These are phyloP conservation scores for Cataglyphis cursor DNA, from an alignment of 2,888 invertebrate species.

Conservation along the genomic window DNA sequence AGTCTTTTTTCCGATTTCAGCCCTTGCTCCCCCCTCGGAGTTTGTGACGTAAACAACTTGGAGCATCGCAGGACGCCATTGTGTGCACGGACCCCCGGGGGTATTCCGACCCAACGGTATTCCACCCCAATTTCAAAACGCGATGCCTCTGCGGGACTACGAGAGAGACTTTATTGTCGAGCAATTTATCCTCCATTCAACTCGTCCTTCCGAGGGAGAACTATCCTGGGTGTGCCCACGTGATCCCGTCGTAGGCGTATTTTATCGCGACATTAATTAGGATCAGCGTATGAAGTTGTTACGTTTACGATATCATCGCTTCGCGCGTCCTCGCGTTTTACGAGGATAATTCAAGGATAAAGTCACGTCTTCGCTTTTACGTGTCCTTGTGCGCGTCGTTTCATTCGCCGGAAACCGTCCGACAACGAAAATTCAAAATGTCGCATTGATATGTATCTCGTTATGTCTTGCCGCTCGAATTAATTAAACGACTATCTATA, in stretches of 20 bases:
- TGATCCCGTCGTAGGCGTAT: not conserved
- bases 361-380: constrained; percentile 7
- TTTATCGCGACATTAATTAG: constrained; percentile 44
- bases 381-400: constrained; percentile 25
- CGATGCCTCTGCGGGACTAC: not conserved
- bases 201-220: constrained; percentile 22
- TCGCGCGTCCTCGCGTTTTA: constrained; percentile 18
- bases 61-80: constrained; percentile 49
- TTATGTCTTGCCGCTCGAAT: constrained; percentile 25
- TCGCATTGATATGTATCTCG: constrained; percentile 34
- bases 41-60: constrained; percentile 53
- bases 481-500: constrained; percentile 48
- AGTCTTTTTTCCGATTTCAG: constrained; percentile 36
- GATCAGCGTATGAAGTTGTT: constrained; percentile 41
- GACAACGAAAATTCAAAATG: constrained; percentile 24
- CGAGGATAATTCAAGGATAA: constrained; percentile 36
- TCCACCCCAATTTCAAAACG: constrained; percentile 34
- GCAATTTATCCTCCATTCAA: constrained; percentile 75
- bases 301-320: constrained; percentile 34
- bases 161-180: constrained; percentile 66
- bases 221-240: constrained; percentile 27
- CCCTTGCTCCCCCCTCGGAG: constrained; percentile 8
- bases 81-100: constrained; percentile 36
- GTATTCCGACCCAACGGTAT: constrained; percentile 21
- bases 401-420: not conserved